Conservation (phyloP, 2,888 invertebrate species). For the Trachelus troglodyta region DNA sequence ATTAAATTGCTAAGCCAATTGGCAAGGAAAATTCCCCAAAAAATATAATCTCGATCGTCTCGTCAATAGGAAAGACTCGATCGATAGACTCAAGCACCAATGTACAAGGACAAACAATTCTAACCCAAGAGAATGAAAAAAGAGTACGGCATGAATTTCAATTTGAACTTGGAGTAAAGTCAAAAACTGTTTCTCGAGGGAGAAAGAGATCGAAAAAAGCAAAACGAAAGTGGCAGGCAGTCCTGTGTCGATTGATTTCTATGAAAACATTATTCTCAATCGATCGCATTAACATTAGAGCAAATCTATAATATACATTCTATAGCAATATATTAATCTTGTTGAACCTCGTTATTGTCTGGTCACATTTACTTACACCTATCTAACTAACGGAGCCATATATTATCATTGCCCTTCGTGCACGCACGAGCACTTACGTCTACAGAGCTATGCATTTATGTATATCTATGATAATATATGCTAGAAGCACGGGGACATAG, state of each 20-base stretch:
- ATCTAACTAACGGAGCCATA: constrained; percentile 40
- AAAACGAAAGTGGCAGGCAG: constrained; percentile 1
- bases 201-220: background rate
- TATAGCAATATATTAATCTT: constrained; percentile 39
- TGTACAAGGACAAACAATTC: background rate
- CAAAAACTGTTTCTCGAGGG: background rate
- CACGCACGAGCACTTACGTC: constrained; percentile 1
- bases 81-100: background rate
- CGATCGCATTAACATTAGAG: background rate
- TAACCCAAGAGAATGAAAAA: background rate
- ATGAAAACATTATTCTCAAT: constrained; percentile 23
- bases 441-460: constrained; percentile 8
- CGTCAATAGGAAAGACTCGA: background rate
- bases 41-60: background rate
- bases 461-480: constrained; percentile 1
- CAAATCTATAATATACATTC: constrained; percentile 11
- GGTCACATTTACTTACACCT: constrained; percentile 61
- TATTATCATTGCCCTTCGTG: background rate
- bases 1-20: background rate
- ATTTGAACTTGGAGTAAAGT: background rate
- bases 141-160: background rate
- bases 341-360: constrained; percentile 60
- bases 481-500: background rate
- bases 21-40: background rate
- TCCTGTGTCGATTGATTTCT: constrained; percentile 13